Percentiles rank a stretch among this genome's conserved stretches.
Conservation (phyloP, 2,113 vertebrate genomes). For the Barnardius zonarius region DNA sequence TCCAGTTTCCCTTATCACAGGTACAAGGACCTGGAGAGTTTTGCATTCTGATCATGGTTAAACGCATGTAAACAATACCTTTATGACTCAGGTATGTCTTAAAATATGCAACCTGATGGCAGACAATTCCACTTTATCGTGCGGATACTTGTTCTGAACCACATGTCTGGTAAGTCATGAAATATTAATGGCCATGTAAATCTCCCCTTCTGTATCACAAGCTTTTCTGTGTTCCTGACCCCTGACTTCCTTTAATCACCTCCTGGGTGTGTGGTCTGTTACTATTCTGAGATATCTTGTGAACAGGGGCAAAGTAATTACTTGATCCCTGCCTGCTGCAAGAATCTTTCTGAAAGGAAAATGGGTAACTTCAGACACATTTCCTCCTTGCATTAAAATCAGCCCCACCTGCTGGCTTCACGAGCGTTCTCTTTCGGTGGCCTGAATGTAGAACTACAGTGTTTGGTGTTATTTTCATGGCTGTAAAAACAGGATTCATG, state of each 20-base stretch:
- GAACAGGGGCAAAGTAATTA: conserved; percentile 20
- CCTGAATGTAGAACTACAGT: neutral
- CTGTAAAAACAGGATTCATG: neutral
- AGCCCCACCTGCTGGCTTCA: neutral
- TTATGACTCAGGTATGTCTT: neutral
- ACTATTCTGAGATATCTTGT: neutral
- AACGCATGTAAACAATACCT: neutral
- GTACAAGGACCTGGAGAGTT: neutral
- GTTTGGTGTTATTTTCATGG: neutral
- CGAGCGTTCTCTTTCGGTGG: neutral
- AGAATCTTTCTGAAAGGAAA: neutral
- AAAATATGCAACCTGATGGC: neutral
- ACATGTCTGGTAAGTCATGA: neutral
- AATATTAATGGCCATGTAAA: conserved; percentile 36
- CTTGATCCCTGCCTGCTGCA: conserved; percentile 11
- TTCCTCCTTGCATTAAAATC: conserved; percentile 4
- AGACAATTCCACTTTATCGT: conserved; percentile 1
- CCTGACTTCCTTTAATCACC: conserved; percentile 57
- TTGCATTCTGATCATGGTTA: neutral
- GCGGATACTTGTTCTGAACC: conserved; percentile 17
- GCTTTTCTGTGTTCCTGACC: conserved; percentile 24
- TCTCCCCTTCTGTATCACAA: neutral
- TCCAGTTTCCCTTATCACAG: neutral
- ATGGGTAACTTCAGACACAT: neutral
- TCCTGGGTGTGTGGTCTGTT: conserved; percentile 57